Percentiles rank a stretch among this genome's conserved stretches.
phyloP scores from a whole-genome alignment of 1,140 invertebrate species.

The Alviniconcha marisindica region DNA sequence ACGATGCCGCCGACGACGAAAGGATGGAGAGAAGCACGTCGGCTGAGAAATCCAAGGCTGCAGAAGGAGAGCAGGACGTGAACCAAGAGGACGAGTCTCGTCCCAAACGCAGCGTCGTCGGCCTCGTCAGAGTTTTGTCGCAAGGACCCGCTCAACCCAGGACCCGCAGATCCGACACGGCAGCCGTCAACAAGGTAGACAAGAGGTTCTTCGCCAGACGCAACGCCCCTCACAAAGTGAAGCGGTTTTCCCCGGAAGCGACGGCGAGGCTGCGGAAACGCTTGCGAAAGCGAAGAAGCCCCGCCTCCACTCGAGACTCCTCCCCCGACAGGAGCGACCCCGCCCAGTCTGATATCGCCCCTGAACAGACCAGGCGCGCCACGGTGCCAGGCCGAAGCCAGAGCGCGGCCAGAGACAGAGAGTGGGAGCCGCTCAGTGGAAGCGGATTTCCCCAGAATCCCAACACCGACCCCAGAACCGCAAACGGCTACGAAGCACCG shows the following conservation, averaged over 20 bases:
- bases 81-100: background rate
- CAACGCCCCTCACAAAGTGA: constrained; percentile 14
- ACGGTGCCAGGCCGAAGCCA: background rate
- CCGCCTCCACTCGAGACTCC: background rate
- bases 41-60: background rate
- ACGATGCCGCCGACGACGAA: background rate
- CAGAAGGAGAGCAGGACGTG: background rate
- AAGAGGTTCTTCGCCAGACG: background rate
- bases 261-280: constrained; percentile 22
- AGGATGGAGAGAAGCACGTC: background rate
- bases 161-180: background rate
- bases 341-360: background rate
- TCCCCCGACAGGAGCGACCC: background rate
- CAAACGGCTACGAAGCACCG: background rate
- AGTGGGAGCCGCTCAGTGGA: background rate
- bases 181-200: background rate
- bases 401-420: background rate
- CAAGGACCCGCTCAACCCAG: background rate
- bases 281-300: constrained; percentile 25
- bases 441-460: background rate
- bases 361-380: background rate
- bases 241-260: constrained; percentile 29
- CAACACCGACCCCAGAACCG: background rate
- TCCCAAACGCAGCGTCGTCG: background rate
- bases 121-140: background rate